phyloP scores from a whole-genome alignment of 2,113 vertebrate genomes.

The Platysternon megacephalum region DNA sequence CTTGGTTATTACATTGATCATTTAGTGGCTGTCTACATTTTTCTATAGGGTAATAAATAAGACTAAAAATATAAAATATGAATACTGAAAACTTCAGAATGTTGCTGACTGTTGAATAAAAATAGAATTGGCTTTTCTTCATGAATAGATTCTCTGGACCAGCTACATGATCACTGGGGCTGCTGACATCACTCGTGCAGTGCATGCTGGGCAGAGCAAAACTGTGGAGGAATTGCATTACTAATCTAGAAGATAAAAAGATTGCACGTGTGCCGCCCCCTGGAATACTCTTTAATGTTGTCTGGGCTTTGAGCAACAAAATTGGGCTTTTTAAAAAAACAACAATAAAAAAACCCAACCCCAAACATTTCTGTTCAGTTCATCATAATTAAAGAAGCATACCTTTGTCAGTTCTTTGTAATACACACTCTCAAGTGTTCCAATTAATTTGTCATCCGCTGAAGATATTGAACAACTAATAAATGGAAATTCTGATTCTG shows the following conservation, averaged over 20 bases:
- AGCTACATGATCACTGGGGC: slow-evolving; percentile 3
- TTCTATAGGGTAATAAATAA: background rate
- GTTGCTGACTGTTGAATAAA: slow-evolving; percentile 5
- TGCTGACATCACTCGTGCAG: background rate
- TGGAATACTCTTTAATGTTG: slow-evolving; percentile 14
- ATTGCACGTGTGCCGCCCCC: background rate
- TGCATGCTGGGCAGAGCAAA: background rate
- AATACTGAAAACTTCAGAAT: slow-evolving; percentile 3
- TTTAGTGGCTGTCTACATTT: slow-evolving; percentile 6
- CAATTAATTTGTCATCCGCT: background rate
- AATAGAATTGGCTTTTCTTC: slow-evolving; percentile 22
- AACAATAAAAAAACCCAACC: accelerated
- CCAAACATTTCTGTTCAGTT: background rate
- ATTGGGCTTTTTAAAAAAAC: background rate
- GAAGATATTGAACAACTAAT: background rate
- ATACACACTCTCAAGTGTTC: background rate
- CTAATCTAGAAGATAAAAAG: background rate
- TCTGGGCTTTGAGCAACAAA: background rate
- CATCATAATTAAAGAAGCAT: background rate
- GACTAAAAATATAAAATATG: slow-evolving; percentile 37
- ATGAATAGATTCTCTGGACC: background rate
- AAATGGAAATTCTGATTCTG: background rate
- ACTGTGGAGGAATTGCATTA: background rate
- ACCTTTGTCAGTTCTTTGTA: background rate
- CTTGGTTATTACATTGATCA: background rate